Base-by-base conservation (phyloP, 2,888 invertebrate genomes). In the Notodonta dromedarius region DNA sequence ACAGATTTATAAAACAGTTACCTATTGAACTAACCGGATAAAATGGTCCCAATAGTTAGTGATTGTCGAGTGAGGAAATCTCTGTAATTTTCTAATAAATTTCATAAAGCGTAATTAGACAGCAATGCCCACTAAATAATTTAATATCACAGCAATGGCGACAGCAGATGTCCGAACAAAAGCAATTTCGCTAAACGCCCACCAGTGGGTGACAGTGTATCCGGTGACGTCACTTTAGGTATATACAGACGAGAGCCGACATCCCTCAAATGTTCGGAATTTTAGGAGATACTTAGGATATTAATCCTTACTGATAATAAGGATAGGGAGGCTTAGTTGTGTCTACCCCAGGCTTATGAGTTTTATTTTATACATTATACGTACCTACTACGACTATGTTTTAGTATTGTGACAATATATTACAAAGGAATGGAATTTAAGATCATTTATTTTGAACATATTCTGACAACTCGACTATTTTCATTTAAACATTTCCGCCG, bases 151-250 rank as follows among this genome's bases (percentile, higher is more conserved):
- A 61, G 60, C 53, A 59, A 57, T 40, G 56, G 57, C 42, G 55
- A 61, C 64, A 63, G 55, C 66, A 71, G 70, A 67, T 74, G 72
- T 68, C 60, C 60, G 58, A 62, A 74, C 73, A 74, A 82, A 86
- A 86, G 83, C 81, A 90, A 89, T 91, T 86, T 81, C 76, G 81
- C 84, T 89, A 86, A 90, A 83, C 60, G 52, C 54, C 62, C 66
- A 65, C 60, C 35, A 75, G 55, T 59, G 35, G 55, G 60, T 62
- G 58, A 59, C 61, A 32, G 59, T 60, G 57, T 64, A 62, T 55
- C 46, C 55, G 48, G 56, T 48, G 48, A 54, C 66, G 60, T 62
- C 64, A 62, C 57, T 58, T 63, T 63, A 72, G 62, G 60, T 63
- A n/a, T n/a, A n/a, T n/a, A 63, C 50, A 55, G 67, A 67, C 67